Conservation (phyloP, 2,888 invertebrate genomes). For the Phoenoteleia sp. region DNA sequence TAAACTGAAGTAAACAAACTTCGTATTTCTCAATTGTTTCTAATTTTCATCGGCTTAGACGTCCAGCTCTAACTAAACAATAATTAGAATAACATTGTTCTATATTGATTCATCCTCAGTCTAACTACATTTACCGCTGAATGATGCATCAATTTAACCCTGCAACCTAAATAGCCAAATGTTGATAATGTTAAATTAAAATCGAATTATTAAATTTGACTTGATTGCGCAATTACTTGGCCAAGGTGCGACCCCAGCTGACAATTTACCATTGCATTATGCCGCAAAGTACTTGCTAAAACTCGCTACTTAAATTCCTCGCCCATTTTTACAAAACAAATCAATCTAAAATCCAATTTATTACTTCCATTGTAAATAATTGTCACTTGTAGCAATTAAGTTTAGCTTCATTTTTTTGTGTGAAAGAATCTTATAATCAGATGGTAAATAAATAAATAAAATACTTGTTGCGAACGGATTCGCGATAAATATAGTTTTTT, state of each 20-base stretch:
- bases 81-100: conserved; percentile 62
- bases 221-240: conserved; percentile 17
- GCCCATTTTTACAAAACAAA: too few relatives aligned
- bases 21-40: neutral
- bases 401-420: too few relatives aligned
- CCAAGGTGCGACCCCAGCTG: neutral
- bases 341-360: too few relatives aligned
- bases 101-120: conserved; percentile 59
- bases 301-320: too few relatives aligned
- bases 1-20: too few relatives aligned
- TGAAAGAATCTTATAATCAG: too few relatives aligned
- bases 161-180: conserved; percentile 49
- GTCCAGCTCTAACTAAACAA: conserved; percentile 7
- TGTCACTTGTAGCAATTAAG: too few relatives aligned
- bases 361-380: too few relatives aligned
- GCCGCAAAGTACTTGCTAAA: too few relatives aligned
- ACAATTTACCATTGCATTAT: too few relatives aligned
- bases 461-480: too few relatives aligned
- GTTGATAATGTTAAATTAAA: conserved; percentile 41
- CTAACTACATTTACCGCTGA: conserved; percentile 26
- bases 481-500: conserved; percentile 44
- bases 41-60: conserved; percentile 2
- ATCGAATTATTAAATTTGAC: conserved; percentile 44
- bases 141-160: conserved; percentile 52
- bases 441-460: neutral